Evolutionary conservation across 2,113 vertebrate genomes (phyloP).

Genomic region (Albula glossodonta): DNA sequence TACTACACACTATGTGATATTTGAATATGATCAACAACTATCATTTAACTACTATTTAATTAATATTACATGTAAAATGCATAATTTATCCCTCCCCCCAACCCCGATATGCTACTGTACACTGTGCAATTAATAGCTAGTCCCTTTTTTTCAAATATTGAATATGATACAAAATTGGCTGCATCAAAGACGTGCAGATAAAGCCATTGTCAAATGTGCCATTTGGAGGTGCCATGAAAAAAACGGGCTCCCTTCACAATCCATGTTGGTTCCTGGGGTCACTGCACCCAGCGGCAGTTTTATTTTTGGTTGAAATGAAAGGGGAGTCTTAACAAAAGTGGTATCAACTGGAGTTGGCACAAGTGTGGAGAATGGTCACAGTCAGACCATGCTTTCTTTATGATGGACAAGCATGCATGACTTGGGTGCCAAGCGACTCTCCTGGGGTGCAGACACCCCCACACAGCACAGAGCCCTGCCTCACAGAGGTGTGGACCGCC

Average conservation of each 20-base stretch:
- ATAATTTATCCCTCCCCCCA: constrained; percentile 31
- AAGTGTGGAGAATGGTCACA: neutral
- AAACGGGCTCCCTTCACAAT: neutral
- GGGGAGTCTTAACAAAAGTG: neutral
- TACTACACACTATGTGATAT: constrained; percentile 9
- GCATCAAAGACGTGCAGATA: constrained; percentile 22
- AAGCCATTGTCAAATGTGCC: constrained; percentile 43
- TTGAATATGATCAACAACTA: neutral
- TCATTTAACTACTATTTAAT: neutral
- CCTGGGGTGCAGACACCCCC: neutral
- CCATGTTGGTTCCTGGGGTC: neutral
- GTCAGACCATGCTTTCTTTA: neutral
- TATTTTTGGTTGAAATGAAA: neutral
- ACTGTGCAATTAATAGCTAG: constrained; percentile 36
- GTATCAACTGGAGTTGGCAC: neutral
- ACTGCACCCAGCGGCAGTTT: neutral
- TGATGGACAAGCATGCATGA: neutral
- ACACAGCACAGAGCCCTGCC: neutral
- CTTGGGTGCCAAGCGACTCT: neutral
- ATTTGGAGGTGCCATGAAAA: neutral
- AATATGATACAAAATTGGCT: constrained; percentile 52
- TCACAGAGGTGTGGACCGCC: neutral
- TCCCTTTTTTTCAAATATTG: constrained; percentile 26
- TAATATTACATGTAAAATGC: constrained; percentile 12
- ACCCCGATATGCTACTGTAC: constrained; percentile 38